A percentile compares a stretch with the other conserved stretches of the same genome.
phyloP scores from a whole-genome alignment of 2,888 invertebrate genomes.

The Latheticus oryzae region DNA sequence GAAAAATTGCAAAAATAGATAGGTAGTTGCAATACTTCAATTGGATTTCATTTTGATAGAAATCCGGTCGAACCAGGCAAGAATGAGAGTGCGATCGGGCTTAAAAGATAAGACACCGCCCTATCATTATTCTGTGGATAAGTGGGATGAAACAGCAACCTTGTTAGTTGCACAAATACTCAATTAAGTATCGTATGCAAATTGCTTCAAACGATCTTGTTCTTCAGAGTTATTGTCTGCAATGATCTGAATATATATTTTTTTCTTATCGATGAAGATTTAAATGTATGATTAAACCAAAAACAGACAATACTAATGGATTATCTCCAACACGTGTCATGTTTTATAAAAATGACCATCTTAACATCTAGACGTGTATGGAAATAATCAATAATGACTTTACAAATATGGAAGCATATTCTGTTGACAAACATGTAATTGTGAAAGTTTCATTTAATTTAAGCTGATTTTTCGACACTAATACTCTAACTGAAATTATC shows the following conservation, averaged over 20 bases:
- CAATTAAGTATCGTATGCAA: slow-evolving; percentile 22
- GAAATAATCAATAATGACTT: slow-evolving; percentile 41
- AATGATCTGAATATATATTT: slow-evolving; percentile 6
- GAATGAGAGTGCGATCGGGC: slow-evolving; percentile 21
- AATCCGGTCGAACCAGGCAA: slow-evolving; percentile 23
- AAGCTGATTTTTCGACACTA: slow-evolving; percentile 30
- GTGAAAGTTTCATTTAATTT: slow-evolving; percentile 37
- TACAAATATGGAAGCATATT: slow-evolving; percentile 40
- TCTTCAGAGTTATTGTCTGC: slow-evolving; percentile 18
- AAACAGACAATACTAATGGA: not conserved
- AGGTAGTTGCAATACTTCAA: no score
- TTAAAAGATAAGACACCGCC: slow-evolving; percentile 31
- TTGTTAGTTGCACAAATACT: slow-evolving; percentile 35
- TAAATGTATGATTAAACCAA: slow-evolving; percentile 3
- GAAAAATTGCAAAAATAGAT: slow-evolving; percentile 6
- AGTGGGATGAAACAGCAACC: slow-evolving; percentile 33
- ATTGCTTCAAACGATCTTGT: slow-evolving; percentile 13
- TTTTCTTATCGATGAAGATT: slow-evolving; percentile 2
- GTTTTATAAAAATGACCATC: slow-evolving; percentile 31
- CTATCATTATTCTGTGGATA: slow-evolving; percentile 24
- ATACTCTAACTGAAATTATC: slow-evolving; percentile 10
- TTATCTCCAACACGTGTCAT: slow-evolving; percentile 25
- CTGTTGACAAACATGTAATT: slow-evolving; percentile 38
- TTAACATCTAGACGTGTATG: slow-evolving; percentile 26
- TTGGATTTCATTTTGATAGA: slow-evolving; percentile 28